Evolutionary conservation across 1,140 invertebrate species (phyloP).

Genomic region (Leptoteleia sp.): DNA sequence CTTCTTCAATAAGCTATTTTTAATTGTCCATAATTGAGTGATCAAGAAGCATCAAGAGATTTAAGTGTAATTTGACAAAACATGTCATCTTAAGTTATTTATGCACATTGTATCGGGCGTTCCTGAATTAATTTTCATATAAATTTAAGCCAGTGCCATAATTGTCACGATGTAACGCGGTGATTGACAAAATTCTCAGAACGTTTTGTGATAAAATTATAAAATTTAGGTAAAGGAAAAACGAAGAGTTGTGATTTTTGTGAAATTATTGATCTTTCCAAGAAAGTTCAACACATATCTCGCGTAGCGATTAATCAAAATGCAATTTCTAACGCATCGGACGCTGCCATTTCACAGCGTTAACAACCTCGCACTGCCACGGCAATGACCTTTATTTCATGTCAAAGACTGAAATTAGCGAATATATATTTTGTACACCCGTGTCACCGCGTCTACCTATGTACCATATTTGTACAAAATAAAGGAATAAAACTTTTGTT

Average conservation of each 20-base stretch:
- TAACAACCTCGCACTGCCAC: constrained; percentile 61
- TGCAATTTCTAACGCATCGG: constrained; percentile 18
- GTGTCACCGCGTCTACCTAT: constrained; percentile 66
- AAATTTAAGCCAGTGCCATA: constrained; percentile 60
- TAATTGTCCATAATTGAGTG: neutral
- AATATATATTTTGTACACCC: constrained; percentile 77
- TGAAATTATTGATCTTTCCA: constrained; percentile 21
- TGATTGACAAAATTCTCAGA: constrained; percentile 34
- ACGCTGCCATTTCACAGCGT: constrained; percentile 41
- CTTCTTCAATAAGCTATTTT: neutral
- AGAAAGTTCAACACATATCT: constrained; percentile 47
- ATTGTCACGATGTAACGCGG: constrained; percentile 53
- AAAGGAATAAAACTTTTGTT: constrained; percentile 72
- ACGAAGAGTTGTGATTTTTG: constrained; percentile 24
- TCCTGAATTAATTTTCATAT: constrained; percentile 36
- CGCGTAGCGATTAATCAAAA: constrained; percentile 37
- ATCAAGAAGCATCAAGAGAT: neutral
- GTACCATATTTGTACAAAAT: constrained; percentile 77
- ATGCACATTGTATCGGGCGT: constrained; percentile 37
- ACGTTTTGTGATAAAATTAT: constrained; percentile 35
- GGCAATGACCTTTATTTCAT: constrained; percentile 71
- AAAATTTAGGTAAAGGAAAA: constrained; percentile 6
- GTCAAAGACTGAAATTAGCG: constrained; percentile 76
- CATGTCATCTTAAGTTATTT: neutral
- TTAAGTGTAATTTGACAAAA: constrained; percentile 1